Base-by-base conservation (phyloP, 1,140 invertebrate species). In the Marisa cornuarietis region DNA sequence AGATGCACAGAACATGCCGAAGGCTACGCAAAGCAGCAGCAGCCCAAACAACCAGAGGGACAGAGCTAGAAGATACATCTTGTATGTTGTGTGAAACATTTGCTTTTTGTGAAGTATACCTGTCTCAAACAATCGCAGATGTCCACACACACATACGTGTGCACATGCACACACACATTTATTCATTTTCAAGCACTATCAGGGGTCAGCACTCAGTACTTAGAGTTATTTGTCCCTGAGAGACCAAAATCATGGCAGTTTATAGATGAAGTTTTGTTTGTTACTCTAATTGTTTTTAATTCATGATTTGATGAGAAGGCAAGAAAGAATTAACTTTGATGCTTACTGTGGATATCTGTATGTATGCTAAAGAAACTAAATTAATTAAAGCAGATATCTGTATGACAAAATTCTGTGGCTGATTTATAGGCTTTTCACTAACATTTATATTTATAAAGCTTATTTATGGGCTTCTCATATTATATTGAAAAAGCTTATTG, bases 51-150 rank as follows among this genome's bases (percentile, higher is more conserved):
- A 88, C 87, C 93, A 91, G n/a, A 91, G 88, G 7, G 93, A 85
- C 8, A 96, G 90, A 1, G 96, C 95, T 5, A 93, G 83, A 22
- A 96, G 92, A 88, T 95, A 98, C 80, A 98, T 89, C 88, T 96
- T 96, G 90, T 97, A 98, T 0, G 96, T 97, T 2, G 95, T 92
- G 88, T 98, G 96, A 61, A 97, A 92, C 1, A 98, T 90, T 87
- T 96, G 95, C 54, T 95, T 91, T 3, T 93, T 92, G 81, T 94
- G 94, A 11, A 97, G 89, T 31, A 6, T 42, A 22, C 52, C 61
- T 76, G 75, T 72, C 8, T 8, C 26, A 49, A 22, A 72, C 26
- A 71, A 71, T 71, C 20, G 26, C 26, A 71, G 24, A 24, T 69
- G 13, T 22, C n/a, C 11, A 68, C 8, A 3, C 69, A 13, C 69